phyloP scores from a whole-genome alignment of 2,888 invertebrate species.

The Listrodromus nycthemerus region DNA sequence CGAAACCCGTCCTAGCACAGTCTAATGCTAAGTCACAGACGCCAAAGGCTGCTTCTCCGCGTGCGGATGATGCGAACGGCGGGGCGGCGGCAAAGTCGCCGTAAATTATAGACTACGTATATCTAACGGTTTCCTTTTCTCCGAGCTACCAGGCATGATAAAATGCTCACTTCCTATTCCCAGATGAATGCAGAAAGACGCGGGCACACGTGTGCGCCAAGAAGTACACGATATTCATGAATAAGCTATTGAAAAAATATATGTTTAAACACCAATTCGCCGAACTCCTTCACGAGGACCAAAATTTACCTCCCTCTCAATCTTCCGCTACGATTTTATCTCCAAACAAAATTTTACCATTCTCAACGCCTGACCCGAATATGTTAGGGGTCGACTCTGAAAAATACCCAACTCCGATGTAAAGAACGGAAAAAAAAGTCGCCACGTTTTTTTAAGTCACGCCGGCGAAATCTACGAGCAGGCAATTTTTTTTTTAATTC shows the following conservation, averaged over 20 bases:
- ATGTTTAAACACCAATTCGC: neutral
- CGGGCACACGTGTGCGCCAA: neutral
- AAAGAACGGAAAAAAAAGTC: neutral
- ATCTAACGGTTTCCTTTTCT: conserved; percentile 65
- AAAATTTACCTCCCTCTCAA: neutral
- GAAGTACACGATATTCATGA: neutral
- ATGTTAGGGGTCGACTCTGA: neutral
- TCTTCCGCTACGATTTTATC: neutral
- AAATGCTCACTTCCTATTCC: conserved; percentile 57
- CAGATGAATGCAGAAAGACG: conserved; percentile 17
- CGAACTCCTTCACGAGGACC: conserved; percentile 13
- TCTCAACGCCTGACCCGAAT: neutral
- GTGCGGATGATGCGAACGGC: conserved; percentile 51
- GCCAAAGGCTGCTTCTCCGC: conserved; percentile 33
- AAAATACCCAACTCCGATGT: neutral
- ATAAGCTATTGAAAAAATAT: neutral
- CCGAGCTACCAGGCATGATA: conserved; percentile 38
- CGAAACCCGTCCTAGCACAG: neutral
- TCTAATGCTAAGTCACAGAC: neutral
- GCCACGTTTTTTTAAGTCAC: neutral
- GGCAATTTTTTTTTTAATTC: conserved; percentile 2
- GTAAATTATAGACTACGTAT: conserved; percentile 63
- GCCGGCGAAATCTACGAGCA: neutral
- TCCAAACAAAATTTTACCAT: neutral
- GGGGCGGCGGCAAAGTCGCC: conserved; percentile 44